Base-by-base conservation (phyloP, 2,113 vertebrate species). In the Rhabdornis inornatus region DNA sequence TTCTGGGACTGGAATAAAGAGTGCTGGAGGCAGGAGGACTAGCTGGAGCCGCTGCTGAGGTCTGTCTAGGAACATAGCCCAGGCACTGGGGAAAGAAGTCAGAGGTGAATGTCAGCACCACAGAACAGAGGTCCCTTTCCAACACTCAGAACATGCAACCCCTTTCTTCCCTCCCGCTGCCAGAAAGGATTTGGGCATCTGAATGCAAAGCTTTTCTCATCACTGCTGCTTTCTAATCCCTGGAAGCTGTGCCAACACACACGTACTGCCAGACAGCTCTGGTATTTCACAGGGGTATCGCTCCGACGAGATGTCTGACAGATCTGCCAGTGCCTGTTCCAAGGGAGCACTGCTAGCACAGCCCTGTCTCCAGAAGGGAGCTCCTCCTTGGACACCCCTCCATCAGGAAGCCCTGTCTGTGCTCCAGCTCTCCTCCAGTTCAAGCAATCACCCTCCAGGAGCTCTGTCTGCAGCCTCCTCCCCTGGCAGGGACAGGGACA, bases 51-150 rank as follows among this genome's bases (percentile, higher is more conserved):
- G 97, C 87, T 99, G 99, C 96, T 99, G 99, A 87, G 98, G 99
- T 86, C 99, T 98, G 96, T 99, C 99, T 61, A 99, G 97, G 80
- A 99, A 97, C 98, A 99, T 99, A 57, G 99, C 99, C 99, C 99
- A 99, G 82, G 99, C 99, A 33, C 99, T 99, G 94, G 40, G 75
- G 66, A 90, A 39, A 78, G 68, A n/a, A 50, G 72, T 33, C 47
- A 21, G 72, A 85, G 80, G 76, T 75, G 39, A 94, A 42, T 21
- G 64, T 92, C 82, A 90, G 90, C 4, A 61, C 57, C 56, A 82
- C 71, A 87, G 30, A 84, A 85, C 0, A 82, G 60, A 86, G 16
- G 40, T 30, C 13, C 56, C 59, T 88, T 80, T 60, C 74, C 53
- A 86, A 72, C 66, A 20, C 47, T 55, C 47, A 13, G 39, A 94